phyloP scores from a whole-genome alignment of 1,140 invertebrate species.

The Drosophila kikkawai region DNA sequence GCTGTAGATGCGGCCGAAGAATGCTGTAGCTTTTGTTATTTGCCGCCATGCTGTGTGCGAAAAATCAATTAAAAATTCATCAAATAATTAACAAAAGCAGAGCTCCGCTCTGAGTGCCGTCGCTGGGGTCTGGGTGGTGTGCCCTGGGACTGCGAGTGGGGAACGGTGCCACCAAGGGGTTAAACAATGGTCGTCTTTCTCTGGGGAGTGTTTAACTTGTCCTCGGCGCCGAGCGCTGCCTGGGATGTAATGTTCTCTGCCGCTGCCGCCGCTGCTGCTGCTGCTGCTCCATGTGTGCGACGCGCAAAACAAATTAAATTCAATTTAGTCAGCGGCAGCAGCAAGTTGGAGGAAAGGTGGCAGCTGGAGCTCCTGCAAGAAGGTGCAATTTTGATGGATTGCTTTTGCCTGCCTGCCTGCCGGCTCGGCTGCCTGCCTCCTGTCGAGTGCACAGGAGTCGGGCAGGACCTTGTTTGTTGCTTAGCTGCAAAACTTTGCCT shows the following conservation, averaged over 20 bases:
- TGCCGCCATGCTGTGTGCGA: conserved; percentile 76
- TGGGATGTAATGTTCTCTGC: conserved; percentile 69
- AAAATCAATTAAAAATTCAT: conserved; percentile 85
- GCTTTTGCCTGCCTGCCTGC: conserved; percentile 64
- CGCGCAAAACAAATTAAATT: conserved; percentile 84
- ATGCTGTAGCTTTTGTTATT: conserved; percentile 56
- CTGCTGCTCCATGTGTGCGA: conserved; percentile 59
- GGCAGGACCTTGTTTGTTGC: conserved; percentile 75
- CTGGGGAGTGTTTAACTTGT: conserved; percentile 79
- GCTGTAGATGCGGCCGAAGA: conserved; percentile 39
- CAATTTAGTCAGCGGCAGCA: conserved; percentile 74
- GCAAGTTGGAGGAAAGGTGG: conserved; percentile 13
- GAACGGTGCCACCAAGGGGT: conserved; percentile 60
- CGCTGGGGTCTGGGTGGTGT: neutral
- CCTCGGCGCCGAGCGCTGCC: conserved; percentile 36
- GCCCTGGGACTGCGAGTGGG: neutral
- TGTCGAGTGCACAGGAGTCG: conserved; percentile 40
- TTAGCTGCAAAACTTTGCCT: conserved; percentile 80
- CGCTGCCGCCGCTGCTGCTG: conserved; percentile 14
- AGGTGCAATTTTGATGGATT: conserved; percentile 85
- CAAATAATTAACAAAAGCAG: conserved; percentile 84
- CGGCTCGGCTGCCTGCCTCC: conserved; percentile 43
- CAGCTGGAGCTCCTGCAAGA: conserved; percentile 62
- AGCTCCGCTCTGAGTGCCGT: conserved; percentile 42
- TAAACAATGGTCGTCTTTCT: conserved; percentile 74